These are phyloP conservation scores for Leptodactylus fallax DNA, from an alignment of 2,797 vertebrate genomes.

Conservation along the genomic window DNA sequence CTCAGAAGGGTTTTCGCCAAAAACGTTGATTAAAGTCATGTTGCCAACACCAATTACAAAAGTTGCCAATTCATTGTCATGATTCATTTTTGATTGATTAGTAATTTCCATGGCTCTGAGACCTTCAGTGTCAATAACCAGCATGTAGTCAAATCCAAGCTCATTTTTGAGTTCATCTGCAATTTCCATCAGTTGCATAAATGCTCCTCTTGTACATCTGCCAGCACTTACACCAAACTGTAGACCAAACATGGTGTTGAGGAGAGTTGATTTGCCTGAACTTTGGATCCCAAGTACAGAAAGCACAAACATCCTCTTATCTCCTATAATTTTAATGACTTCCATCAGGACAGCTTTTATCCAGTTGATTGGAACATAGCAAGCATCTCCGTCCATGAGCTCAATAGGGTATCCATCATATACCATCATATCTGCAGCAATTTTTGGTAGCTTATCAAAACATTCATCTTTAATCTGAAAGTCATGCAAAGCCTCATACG, in stretches of 20 bases:
- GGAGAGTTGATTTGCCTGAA: slow-evolving; percentile 81
- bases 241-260: slow-evolving; percentile 82
- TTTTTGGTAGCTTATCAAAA: slow-evolving; percentile 69
- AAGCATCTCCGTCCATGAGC: slow-evolving; percentile 81
- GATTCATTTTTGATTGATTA: slow-evolving; percentile 66
- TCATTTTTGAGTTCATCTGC: slow-evolving; percentile 59
- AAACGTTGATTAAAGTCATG: slow-evolving; percentile 78
- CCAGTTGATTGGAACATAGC: slow-evolving; percentile 78
- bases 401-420: slow-evolving; percentile 76
- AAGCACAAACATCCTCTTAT: slow-evolving; percentile 78
- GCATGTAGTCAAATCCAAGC: slow-evolving; percentile 67
- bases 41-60: slow-evolving; percentile 78
- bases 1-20: slow-evolving; percentile 76
- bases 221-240: slow-evolving; percentile 79
- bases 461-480: slow-evolving; percentile 22
- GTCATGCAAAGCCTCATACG: slow-evolving; percentile 75
- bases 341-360: slow-evolving; percentile 75
- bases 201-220: slow-evolving; percentile 75
- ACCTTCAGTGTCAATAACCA: slow-evolving; percentile 76
- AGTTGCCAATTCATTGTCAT: slow-evolving; percentile 77
- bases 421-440: slow-evolving; percentile 76
- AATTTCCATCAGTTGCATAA: slow-evolving; percentile 77
- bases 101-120: slow-evolving; percentile 69
- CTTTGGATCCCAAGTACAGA: slow-evolving; percentile 80
- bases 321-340: slow-evolving; percentile 73